Percentiles rank a stretch among this genome's conserved stretches.
These are phyloP conservation scores for Cyaniris semiargus DNA, from an alignment of 2,888 invertebrate species.

Conservation along the genomic window DNA sequence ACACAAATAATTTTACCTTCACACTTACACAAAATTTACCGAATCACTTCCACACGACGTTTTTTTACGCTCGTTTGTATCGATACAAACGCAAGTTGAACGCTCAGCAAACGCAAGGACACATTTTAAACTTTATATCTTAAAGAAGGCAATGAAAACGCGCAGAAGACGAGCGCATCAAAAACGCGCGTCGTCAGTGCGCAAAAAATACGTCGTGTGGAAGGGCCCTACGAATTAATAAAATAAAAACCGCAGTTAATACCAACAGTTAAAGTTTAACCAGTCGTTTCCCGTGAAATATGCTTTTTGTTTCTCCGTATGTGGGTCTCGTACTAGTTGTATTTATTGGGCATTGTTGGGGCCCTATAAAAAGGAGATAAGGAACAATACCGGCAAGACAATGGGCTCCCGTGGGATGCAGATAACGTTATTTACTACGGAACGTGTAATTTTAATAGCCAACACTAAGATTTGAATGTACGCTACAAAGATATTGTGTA, in stretches of 20 bases:
- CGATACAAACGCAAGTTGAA: too few species aligned
- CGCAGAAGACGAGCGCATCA: too few species aligned
- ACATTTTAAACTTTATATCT: too few species aligned
- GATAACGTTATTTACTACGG: conserved; percentile 16
- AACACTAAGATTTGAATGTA: not conserved
- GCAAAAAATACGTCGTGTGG: too few species aligned
- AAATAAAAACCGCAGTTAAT: not conserved
- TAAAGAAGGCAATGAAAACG: too few species aligned
- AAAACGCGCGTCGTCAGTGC: too few species aligned
- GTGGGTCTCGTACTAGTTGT: not conserved
- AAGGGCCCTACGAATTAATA: not conserved
- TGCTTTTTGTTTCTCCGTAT: not conserved
- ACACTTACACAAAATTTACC: too few species aligned
- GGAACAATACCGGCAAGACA: conserved; percentile 17
- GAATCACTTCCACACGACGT: too few species aligned
- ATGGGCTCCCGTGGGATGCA: not conserved
- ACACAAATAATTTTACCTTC: too few species aligned
- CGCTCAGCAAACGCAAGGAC: too few species aligned
- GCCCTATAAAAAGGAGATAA: conserved; percentile 28
- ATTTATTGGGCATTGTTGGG: conserved; percentile 1
- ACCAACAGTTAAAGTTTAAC: conserved; percentile 1
- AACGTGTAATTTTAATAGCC: conserved; percentile 8
- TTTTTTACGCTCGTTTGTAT: too few species aligned
- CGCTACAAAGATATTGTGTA: not conserved
- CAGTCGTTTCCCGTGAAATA: not conserved